A percentile compares a stretch with the other conserved stretches of the same genome.
phyloP scores from a whole-genome alignment of 2,113 vertebrate genomes.

The Rhizomys pruinosus region DNA sequence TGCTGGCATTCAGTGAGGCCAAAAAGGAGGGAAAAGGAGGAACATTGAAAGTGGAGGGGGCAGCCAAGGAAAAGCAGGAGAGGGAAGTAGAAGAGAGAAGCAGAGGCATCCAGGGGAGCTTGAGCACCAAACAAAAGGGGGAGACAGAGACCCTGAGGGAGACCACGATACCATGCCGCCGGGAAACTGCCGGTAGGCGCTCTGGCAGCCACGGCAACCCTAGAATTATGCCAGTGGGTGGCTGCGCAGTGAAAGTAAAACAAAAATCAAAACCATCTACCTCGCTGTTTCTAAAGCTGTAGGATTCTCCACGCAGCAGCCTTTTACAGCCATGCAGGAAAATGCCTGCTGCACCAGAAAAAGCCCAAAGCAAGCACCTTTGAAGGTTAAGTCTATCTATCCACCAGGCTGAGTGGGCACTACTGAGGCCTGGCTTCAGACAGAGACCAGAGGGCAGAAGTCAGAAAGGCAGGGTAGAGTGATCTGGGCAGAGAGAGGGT shows the following conservation, averaged over 20 bases:
- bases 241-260: slow-evolving; percentile 60
- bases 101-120: background rate
- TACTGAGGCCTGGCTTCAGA: background rate
- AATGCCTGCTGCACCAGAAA: background rate
- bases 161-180: background rate
- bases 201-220: slow-evolving; percentile 51
- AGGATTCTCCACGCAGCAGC: background rate
- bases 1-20: background rate
- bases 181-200: slow-evolving; percentile 21
- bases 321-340: background rate
- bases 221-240: slow-evolving; percentile 68
- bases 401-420: background rate
- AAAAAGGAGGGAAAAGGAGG: background rate
- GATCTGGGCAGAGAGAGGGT: background rate
- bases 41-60: background rate
- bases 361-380: background rate
- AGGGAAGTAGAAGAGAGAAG: background rate
- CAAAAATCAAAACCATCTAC: slow-evolving; percentile 70
- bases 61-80: background rate
- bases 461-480: background rate
- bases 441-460: background rate
- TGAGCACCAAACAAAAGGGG: background rate
- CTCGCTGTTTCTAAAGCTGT: slow-evolving; percentile 70
- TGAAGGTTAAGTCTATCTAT: background rate
- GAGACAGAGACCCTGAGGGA: background rate